phyloP scores from a whole-genome alignment of 2,888 invertebrate species.

The Noctua janthe region DNA sequence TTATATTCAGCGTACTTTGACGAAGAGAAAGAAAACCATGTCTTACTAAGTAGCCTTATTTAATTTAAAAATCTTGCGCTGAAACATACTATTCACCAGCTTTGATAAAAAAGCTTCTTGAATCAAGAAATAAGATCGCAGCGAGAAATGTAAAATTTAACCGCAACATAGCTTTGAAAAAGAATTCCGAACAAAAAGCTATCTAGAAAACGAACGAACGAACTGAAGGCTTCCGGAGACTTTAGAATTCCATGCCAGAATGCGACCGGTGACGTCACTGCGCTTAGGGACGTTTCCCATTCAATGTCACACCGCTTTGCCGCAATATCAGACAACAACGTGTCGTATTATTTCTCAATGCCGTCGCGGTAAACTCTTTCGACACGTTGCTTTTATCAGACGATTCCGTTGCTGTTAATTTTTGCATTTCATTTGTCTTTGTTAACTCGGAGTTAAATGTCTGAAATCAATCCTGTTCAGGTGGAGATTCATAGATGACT shows the following conservation, averaged over 20 bases:
- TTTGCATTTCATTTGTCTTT: not conserved
- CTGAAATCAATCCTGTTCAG: not conserved
- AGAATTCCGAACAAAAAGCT: slow-evolving; percentile 42
- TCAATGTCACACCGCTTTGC: slow-evolving; percentile 27
- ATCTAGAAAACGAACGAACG: slow-evolving; percentile 50
- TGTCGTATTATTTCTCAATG: slow-evolving; percentile 14
- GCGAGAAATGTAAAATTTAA: slow-evolving; percentile 28
- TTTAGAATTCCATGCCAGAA: slow-evolving; percentile 45
- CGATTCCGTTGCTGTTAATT: not conserved
- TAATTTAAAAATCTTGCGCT: slow-evolving; percentile 6
- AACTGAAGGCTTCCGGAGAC: slow-evolving; percentile 46
- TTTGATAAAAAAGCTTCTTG: slow-evolving; percentile 1
- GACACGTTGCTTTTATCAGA: not conserved
- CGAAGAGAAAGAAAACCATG: not conserved
- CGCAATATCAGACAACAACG: slow-evolving; percentile 14
- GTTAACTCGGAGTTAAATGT: not conserved
- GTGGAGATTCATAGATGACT: too few relatives aligned
- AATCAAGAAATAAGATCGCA: slow-evolving; percentile 25
- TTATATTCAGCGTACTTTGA: too few relatives aligned
- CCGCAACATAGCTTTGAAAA: slow-evolving; percentile 12
- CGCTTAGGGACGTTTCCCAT: slow-evolving; percentile 41
- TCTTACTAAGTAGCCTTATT: not conserved
- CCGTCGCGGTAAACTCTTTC: not conserved
- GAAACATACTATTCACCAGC: slow-evolving; percentile 1
- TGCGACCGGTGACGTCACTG: slow-evolving; percentile 20